These are phyloP conservation scores for Amiota mariae DNA, from an alignment of 2,888 invertebrate genomes.

Conservation along the genomic window DNA sequence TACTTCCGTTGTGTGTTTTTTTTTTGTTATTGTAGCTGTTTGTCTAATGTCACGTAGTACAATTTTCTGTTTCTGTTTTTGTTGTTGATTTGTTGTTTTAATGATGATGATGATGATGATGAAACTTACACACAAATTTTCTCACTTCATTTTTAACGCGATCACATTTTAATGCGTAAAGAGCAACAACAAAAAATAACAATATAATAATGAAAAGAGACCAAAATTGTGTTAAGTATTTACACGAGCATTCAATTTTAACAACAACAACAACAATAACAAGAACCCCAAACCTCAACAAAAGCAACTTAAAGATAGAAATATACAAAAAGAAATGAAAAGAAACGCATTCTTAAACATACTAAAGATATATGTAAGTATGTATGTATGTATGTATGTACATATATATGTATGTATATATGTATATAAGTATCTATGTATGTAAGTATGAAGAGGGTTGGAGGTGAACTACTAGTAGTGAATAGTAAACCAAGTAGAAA, in stretches of 20 bases:
- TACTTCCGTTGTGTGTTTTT: too few relatives aligned
- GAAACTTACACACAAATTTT: conserved; percentile 16
- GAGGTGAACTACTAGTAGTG: conserved; percentile 14
- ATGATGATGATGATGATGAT: neutral
- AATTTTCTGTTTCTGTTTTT: neutral
- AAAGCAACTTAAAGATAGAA: conserved; percentile 30
- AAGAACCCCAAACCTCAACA: conserved; percentile 30
- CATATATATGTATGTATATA: too few relatives aligned
- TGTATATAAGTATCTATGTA: too few relatives aligned
- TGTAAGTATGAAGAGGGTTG: neutral
- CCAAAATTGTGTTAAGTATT: conserved; percentile 62
- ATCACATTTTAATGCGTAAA: conserved; percentile 55
- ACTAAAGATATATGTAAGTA: too few relatives aligned
- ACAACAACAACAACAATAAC: conserved; percentile 34
- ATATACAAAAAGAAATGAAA: neutral
- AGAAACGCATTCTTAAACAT: neutral
- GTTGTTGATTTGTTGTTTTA: neutral
- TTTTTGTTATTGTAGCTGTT: too few relatives aligned
- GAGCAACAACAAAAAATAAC: conserved; percentile 33
- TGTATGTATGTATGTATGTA: too few relatives aligned
- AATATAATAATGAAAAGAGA: conserved; percentile 39
- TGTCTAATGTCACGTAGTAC: too few relatives aligned
- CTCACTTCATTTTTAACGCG: conserved; percentile 57
- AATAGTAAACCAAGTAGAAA: neutral
- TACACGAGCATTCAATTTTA: conserved; percentile 55